phyloP scores from a whole-genome alignment of 1,140 invertebrate species.

The Panagrolaimus sp. region DNA sequence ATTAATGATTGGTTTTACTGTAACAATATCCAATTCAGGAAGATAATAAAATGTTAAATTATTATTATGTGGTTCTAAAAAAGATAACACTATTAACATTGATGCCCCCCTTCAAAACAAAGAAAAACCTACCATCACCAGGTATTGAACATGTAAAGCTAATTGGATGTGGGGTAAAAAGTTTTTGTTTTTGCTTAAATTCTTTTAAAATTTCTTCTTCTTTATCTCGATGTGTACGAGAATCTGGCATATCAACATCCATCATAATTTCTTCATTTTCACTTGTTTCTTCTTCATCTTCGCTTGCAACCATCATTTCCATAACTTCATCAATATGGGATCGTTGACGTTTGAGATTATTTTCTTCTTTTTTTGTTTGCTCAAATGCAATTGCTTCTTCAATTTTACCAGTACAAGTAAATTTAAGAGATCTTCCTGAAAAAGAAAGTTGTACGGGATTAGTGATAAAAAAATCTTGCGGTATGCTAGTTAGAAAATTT shows the following conservation, averaged over 20 bases:
- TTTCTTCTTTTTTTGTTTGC: background rate
- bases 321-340: background rate
- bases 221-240: background rate
- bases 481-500: no score
- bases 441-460: no score
- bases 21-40: background rate
- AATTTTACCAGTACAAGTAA: background rate
- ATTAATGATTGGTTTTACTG: background rate
- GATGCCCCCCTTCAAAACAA: no score
- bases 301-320: no score
- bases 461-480: no score
- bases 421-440: background rate
- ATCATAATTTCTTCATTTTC: background rate
- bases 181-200: background rate
- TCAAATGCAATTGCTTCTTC: conserved; percentile 1
- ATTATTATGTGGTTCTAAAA: background rate
- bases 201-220: background rate
- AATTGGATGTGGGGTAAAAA: conserved; percentile 5
- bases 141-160: background rate
- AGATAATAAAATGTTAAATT: background rate
- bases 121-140: no score
- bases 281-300: background rate
- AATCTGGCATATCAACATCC: conserved; percentile 7
- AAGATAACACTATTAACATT: no score
- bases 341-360: background rate